Conservation (phyloP, 2,797 vertebrate genomes). For the Enteromius mattozi region DNA sequence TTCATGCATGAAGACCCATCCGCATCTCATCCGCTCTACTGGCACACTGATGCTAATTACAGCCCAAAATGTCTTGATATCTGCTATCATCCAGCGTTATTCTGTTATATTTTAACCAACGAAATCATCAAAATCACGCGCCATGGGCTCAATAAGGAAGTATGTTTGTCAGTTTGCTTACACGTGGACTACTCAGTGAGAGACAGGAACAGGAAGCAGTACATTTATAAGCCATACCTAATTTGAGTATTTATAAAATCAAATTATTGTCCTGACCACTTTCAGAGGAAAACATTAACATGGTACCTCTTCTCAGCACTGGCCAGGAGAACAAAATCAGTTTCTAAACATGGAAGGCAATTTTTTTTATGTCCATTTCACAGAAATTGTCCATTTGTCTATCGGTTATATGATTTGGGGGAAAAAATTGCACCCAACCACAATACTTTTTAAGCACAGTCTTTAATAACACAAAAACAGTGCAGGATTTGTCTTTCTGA, state of each 20-base stretch:
- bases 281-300: not conserved
- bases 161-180: not conserved
- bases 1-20: conserved; percentile 59
- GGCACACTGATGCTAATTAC: conserved; percentile 63
- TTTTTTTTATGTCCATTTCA: not conserved
- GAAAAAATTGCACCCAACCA: not conserved
- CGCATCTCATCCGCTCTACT: conserved; percentile 54
- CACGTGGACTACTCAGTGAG: not conserved
- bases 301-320: not conserved
- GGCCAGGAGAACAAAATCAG: not conserved
- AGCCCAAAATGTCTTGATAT: conserved; percentile 56
- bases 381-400: not conserved
- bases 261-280: not conserved
- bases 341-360: not conserved
- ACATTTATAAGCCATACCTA: not conserved
- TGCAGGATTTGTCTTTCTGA: conserved; percentile 12
- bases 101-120: conserved; percentile 46
- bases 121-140: conserved; percentile 70
- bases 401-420: not conserved
- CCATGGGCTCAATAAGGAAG: not conserved
- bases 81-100: conserved; percentile 50
- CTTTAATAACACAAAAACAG: not conserved
- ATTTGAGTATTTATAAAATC: not conserved
- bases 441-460: not conserved
- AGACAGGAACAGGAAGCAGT: not conserved